Evolutionary conservation across 1,140 invertebrate genomes (phyloP).

Genomic region (Diprion similis): DNA sequence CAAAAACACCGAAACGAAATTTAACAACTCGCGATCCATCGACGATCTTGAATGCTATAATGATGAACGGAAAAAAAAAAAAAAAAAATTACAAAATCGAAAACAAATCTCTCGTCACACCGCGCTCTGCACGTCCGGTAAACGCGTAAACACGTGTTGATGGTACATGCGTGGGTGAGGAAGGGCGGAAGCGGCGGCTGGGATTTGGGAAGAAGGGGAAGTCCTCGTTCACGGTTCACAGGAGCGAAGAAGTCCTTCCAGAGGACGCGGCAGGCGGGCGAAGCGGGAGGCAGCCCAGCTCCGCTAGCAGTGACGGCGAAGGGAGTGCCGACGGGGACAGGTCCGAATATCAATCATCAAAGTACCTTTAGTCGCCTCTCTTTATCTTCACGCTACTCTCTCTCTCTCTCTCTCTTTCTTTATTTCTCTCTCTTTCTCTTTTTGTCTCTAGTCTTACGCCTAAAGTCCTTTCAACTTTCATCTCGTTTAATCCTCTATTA

Average conservation of each 20-base stretch:
- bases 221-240: slow-evolving; percentile 93
- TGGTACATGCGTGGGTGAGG: slow-evolving; percentile 61
- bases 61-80: slow-evolving; percentile 1
- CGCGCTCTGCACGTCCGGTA: slow-evolving; percentile 31
- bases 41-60: slow-evolving; percentile 18
- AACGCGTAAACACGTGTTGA: slow-evolving; percentile 57
- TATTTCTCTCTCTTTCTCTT: slow-evolving; percentile 3
- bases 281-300: slow-evolving; percentile 81
- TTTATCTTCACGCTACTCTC: slow-evolving; percentile 22
- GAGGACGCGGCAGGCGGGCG: slow-evolving; percentile 77
- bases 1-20: background rate
- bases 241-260: slow-evolving; percentile 93
- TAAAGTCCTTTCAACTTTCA: background rate
- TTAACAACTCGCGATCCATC: background rate
- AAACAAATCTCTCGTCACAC: slow-evolving; percentile 26
- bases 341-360: slow-evolving; percentile 59
- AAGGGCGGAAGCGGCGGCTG: slow-evolving; percentile 93
- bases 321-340: slow-evolving; percentile 83
- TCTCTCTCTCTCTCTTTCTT: slow-evolving; percentile 18
- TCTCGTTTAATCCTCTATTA: background rate
- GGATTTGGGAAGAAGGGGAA: slow-evolving; percentile 94
- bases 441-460: background rate
- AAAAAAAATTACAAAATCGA: slow-evolving; percentile 19
- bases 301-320: slow-evolving; percentile 91
- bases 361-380: background rate